Percentiles rank a stretch among this genome's conserved stretches.
Evolutionary conservation across 2,113 vertebrate species (phyloP).

Genomic region (Salminus brasiliensis): DNA sequence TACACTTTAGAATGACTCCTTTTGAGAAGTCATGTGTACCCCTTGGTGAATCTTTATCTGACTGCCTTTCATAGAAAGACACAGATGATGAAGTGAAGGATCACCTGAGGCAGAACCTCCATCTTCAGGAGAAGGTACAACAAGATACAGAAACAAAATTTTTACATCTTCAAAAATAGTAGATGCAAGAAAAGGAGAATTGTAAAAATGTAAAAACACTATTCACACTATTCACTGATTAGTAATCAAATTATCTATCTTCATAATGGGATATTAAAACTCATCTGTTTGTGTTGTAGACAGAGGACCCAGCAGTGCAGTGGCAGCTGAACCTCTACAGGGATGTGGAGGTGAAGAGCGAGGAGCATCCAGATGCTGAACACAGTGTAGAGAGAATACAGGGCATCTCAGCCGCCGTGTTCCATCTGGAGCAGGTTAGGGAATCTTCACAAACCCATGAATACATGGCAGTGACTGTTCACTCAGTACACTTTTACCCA

Average conservation of each 20-base stretch:
- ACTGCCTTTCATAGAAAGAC: slow-evolving; percentile 83
- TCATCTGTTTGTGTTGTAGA: slow-evolving; percentile 68
- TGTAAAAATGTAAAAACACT: too few relatives aligned
- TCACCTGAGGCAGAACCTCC: slow-evolving; percentile 89
- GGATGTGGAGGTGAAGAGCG: slow-evolving; percentile 85
- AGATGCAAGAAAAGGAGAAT: too few relatives aligned
- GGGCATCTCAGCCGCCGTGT: slow-evolving; percentile 94
- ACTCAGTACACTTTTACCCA: background rate
- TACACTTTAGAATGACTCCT: background rate
- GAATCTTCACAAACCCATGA: background rate
- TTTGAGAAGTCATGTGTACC: background rate
- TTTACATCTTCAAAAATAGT: too few relatives aligned
- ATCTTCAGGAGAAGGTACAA: slow-evolving; percentile 97
- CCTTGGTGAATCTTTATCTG: background rate
- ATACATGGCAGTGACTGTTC: background rate
- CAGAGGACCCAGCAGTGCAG: slow-evolving; percentile 93
- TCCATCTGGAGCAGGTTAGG: slow-evolving; percentile 86
- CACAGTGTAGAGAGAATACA: slow-evolving; percentile 88
- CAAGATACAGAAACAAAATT: slow-evolving; percentile 37
- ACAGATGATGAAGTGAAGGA: slow-evolving; percentile 98
- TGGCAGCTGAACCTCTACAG: slow-evolving; percentile 97
- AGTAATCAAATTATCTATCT: too few relatives aligned
- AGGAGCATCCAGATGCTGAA: slow-evolving; percentile 82
- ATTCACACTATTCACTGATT: too few relatives aligned
- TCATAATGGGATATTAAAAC: too few relatives aligned